Conservation (phyloP, 2,888 invertebrate species). For the Bedellia somnulentella region DNA sequence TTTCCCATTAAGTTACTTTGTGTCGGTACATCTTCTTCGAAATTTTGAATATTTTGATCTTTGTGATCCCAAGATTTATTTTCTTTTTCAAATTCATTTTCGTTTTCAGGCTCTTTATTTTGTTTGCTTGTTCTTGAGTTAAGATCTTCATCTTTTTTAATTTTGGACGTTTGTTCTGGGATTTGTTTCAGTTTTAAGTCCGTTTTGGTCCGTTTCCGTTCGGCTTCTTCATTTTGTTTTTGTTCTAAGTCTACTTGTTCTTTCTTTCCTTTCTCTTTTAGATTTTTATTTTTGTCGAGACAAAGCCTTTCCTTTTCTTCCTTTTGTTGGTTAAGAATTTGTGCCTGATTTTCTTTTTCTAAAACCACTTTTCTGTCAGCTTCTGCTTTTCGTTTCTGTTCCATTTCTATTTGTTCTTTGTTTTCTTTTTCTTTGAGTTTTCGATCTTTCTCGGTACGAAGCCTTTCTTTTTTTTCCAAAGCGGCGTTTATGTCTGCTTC, state of each 20-base stretch:
- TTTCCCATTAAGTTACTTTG: too few species aligned
- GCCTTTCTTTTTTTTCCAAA: too few species aligned
- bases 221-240: conserved; percentile 8
- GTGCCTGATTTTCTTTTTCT: too few species aligned
- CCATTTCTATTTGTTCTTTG: too few species aligned
- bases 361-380: too few species aligned
- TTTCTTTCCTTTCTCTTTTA: conserved; percentile 7
- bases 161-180: neutral
- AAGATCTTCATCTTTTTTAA: conserved; percentile 8
- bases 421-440: neutral
- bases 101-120: neutral
- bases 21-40: too few species aligned
- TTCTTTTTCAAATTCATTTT: conserved; percentile 1
- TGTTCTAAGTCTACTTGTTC: conserved; percentile 13
- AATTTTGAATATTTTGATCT: too few species aligned
- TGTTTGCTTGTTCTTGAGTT: neutral
- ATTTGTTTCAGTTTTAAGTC: conserved; percentile 1
- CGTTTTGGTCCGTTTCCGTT: conserved; percentile 9
- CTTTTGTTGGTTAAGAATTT: too few species aligned
- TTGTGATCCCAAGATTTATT: too few species aligned
- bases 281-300: neutral
- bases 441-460: too few species aligned
- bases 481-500: too few species aligned
- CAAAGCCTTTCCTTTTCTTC: neutral
- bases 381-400: too few species aligned